Base-by-base conservation (phyloP, 2,797 vertebrate genomes). In the Trachops cirrhosus region DNA sequence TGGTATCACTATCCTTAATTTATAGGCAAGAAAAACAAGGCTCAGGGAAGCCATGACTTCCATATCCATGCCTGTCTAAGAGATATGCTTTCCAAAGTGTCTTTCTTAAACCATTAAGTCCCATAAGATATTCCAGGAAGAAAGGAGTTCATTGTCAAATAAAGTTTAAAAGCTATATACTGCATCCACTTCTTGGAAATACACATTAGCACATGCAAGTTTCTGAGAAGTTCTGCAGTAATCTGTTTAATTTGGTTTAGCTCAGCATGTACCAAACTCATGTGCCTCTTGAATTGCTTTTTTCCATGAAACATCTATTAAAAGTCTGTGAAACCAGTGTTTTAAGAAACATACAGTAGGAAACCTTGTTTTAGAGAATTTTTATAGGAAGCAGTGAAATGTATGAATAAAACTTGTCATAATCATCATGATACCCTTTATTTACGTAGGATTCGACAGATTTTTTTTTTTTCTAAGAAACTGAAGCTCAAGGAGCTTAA, bases 231-330 rank as follows among this genome's bases (percentile, higher is more conserved):
- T 46, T 86, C 48, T 34, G 19, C 11, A 7, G 50, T 62, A 3
- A 85, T 91, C 78, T 74, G 34, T 95, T 77, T 92, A 57, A 77
- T 71, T 88, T 71, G 75, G n/a, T 89, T 94, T 85, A 85, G 89
- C 64, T 95, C 57, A 84, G 50, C 19, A 6, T 0, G n/a, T 62
- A 34, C 64, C 78, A 79, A 54, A 88, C 26, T 86, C 74, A 46
- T 21, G 67, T 92, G 71, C 52, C 71, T 92, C 37, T 59, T 18
- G 44, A 93, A 90, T 54, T 77, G 41, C 52, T 46, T 80, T 91
- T 92, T 95, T 7, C 41, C 37, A 1, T 52, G 44, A 94, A 90
- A 57, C 67, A 32, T 34, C 64, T 57, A 48, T 82, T 94, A 79
- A 80, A 37, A 78, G 10, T 86, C 52, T 79, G 4, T 59, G 70